Conservation (phyloP, 1,140 invertebrate species). For the Coelopa frigida region DNA sequence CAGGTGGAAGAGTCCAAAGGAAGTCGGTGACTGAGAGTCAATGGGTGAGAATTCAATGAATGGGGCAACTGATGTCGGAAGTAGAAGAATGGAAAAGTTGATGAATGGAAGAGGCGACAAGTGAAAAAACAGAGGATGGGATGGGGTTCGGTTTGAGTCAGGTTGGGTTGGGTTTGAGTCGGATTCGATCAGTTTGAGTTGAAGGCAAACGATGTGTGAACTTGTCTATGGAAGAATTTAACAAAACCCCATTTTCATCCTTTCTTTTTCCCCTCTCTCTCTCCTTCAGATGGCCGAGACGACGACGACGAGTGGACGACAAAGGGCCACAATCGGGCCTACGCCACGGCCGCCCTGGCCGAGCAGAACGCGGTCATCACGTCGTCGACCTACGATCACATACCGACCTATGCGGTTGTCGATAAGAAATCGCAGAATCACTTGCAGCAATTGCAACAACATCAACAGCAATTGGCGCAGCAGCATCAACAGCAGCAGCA, state of each 20-base stretch:
- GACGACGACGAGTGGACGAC: slow-evolving; percentile 42
- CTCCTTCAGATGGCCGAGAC: slow-evolving; percentile 31
- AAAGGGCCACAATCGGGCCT: slow-evolving; percentile 38
- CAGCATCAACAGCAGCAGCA: slow-evolving; percentile 19
- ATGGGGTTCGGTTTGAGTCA: no score
- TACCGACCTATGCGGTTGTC: slow-evolving; percentile 41
- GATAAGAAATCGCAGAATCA: slow-evolving; percentile 32
- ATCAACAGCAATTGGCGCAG: slow-evolving; percentile 15
- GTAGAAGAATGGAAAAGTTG: no score
- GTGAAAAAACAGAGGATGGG: no score
- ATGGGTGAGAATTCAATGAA: no score
- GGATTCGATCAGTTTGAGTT: no score
- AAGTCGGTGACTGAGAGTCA: no score
- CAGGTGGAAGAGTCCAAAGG: neutral
- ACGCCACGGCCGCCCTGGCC: slow-evolving; percentile 40
- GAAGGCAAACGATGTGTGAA: no score
- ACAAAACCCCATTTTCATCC: neutral
- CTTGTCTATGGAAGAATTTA: neutral
- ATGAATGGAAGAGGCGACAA: no score
- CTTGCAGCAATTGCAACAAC: slow-evolving; percentile 13
- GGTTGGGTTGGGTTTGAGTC: no score
- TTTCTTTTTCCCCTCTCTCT: slow-evolving; percentile 1
- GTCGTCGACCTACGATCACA: slow-evolving; percentile 40
- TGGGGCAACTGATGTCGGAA: no score
- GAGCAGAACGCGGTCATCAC: slow-evolving; percentile 44